Base-by-base conservation (phyloP, 53 echinoderm and acorn worm genomes). In the Stichopus horrens region DNA sequence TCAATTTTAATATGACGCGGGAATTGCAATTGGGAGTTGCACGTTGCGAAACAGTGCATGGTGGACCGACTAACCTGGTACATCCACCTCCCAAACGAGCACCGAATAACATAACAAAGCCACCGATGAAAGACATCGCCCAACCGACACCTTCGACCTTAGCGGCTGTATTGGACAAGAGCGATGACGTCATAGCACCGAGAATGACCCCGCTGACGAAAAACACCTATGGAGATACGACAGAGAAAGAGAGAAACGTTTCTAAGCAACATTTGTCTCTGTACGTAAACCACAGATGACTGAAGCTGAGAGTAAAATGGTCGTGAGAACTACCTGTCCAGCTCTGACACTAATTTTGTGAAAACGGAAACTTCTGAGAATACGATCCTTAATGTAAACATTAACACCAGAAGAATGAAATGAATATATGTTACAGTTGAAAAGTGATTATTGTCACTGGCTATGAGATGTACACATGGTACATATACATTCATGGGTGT, bases 81-180 rank as follows among this genome's bases (percentile, higher is more conserved):
- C 97, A 97, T 18, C 97, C 97, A 5, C 95, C 95, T 8, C 92
- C 97, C 55, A 97, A 73, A 51, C 97, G 88, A 55, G 97, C 91
- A 19, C 97, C 97, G 71, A 92, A 97, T 37, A 97, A 75, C 90
- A 95, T 92, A 53, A 93, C 54, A 22, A 91, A 88, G 9, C 97
- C 97, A 8, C 97, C 97, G 8, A 97, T 21, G 76, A 97, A 97
- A 1, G 95, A 92, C 23, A 91, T 76, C 20, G 74, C 88, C 22
- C 92, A 92, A 71, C 94, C 86, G 55, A 97, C 91, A 54, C 97
- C 95, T 4, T 91, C 84, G 16, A 90, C 90, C 14, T 86, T 83
- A 9, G 88, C 97, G 0, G 95, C 65, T 55, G 95, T 95, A 7
- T 89, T 22, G 7, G 97, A 97, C 13, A 92, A 90, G 7, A 90